Evolutionary conservation across 2,113 vertebrate genomes (phyloP).

Genomic region (Apus apus): DNA sequence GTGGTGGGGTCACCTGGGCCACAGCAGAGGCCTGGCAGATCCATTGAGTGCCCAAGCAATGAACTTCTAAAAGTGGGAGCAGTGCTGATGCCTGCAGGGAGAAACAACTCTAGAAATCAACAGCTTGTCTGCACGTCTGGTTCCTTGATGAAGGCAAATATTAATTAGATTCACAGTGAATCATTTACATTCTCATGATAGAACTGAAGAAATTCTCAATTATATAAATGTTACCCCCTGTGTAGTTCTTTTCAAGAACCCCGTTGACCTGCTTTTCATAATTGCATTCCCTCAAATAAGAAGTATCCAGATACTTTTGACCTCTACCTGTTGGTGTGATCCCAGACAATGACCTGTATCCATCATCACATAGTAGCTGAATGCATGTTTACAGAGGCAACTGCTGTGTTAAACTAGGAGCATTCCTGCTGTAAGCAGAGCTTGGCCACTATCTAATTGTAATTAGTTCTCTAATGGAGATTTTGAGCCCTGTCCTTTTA

Average conservation of each 20-base stretch:
- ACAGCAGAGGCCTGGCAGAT: neutral
- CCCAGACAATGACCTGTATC: neutral
- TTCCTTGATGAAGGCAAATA: neutral
- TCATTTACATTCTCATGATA: neutral
- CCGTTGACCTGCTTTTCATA: neutral
- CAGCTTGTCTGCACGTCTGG: neutral
- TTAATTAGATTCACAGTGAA: neutral
- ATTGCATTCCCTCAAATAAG: neutral
- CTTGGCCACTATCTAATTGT: neutral
- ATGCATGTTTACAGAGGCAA: neutral
- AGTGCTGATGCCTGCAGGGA: neutral
- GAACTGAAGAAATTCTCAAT: neutral
- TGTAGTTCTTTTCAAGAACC: neutral
- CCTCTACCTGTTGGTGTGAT: neutral
- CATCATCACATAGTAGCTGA: neutral
- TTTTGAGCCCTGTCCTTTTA: neutral
- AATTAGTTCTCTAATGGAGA: neutral
- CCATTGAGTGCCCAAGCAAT: rapidly evolving
- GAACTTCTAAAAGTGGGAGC: neutral
- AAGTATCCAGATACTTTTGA: neutral
- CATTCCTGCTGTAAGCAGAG: neutral
- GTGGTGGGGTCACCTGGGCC: neutral
- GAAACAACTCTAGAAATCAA: neutral
- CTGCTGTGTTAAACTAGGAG: neutral
- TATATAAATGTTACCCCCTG: neutral